Conservation (phyloP, 2,888 invertebrate genomes). For the Drosophila engyochracea region DNA sequence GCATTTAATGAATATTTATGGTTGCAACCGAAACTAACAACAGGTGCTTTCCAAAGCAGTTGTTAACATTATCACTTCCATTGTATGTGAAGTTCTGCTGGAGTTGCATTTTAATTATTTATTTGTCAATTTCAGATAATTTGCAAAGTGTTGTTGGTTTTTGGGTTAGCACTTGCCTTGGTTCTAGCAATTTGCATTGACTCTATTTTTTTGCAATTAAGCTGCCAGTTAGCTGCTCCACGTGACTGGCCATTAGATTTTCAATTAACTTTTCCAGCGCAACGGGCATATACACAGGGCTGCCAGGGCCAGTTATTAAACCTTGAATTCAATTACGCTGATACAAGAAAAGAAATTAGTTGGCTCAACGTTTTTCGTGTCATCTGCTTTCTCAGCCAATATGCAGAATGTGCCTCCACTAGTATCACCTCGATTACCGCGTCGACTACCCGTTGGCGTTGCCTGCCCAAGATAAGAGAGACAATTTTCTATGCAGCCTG, state of each 20-base stretch:
- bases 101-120: slow-evolving; percentile 48
- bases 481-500: slow-evolving; percentile 48
- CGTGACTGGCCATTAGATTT: slow-evolving; percentile 56
- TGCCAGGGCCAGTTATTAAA: slow-evolving; percentile 68
- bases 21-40: slow-evolving; percentile 20
- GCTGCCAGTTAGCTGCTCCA: slow-evolving; percentile 31
- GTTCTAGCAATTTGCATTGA: slow-evolving; percentile 45
- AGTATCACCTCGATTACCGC: neutral
- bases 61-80: slow-evolving; percentile 30
- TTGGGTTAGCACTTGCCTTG: slow-evolving; percentile 1
- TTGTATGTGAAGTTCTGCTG: slow-evolving; percentile 20
- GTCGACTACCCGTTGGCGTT: slow-evolving; percentile 10
- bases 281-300: slow-evolving; percentile 1
- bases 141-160: neutral
- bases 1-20: slow-evolving; percentile 75
- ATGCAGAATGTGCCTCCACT: slow-evolving; percentile 37
- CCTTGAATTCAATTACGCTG: slow-evolving; percentile 73
- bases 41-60: slow-evolving; percentile 31
- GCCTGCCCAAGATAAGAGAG: slow-evolving; percentile 47
- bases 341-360: slow-evolving; percentile 54
- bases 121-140: slow-evolving; percentile 26
- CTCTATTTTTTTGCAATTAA: slow-evolving; percentile 39
- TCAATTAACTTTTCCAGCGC: slow-evolving; percentile 63
- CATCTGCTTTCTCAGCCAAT: slow-evolving; percentile 56
- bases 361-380: slow-evolving; percentile 62